A percentile compares a stretch with the other conserved stretches of the same genome.
Evolutionary conservation across 2,888 invertebrate species (phyloP).

Genomic region (Dendrolimus houi): DNA sequence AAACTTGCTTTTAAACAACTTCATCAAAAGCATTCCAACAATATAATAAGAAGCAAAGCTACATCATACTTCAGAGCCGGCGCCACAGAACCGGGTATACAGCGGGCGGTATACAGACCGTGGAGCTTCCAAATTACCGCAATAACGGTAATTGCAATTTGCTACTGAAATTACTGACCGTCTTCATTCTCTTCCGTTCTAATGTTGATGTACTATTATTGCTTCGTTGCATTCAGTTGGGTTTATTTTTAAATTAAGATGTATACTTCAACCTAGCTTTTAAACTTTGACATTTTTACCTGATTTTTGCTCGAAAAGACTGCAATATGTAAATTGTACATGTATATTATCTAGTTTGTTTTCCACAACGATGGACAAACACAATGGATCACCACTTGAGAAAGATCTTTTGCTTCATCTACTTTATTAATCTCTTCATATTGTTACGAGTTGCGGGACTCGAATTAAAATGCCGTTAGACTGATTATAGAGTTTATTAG

Average conservation of each 20-base stretch:
- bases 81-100: conserved; percentile 4
- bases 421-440: no score
- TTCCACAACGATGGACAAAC: no score
- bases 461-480: no score
- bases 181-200: conserved; percentile 51
- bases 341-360: no score
- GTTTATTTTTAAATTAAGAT: background rate
- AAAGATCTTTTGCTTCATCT: no score
- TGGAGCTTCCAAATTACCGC: conserved; percentile 53
- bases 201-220: conserved; percentile 41
- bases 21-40: conserved; percentile 1
- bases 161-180: conserved; percentile 52
- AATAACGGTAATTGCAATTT: conserved; percentile 68
- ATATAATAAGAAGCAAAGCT: conserved; percentile 5
- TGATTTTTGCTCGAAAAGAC: no score
- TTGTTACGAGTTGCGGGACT: no score
- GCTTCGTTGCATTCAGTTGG: conserved; percentile 6
- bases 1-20: no score
- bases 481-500: no score
- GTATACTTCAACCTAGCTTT: background rate
- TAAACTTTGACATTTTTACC: no score
- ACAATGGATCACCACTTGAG: no score
- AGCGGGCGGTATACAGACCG: conserved; percentile 13
- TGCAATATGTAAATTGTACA: no score
- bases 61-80: conserved; percentile 6